A percentile compares a stretch with the other conserved stretches of the same genome.
Evolutionary conservation across 2,113 vertebrate species (phyloP).

Genomic region (Bubo blakistoni): DNA sequence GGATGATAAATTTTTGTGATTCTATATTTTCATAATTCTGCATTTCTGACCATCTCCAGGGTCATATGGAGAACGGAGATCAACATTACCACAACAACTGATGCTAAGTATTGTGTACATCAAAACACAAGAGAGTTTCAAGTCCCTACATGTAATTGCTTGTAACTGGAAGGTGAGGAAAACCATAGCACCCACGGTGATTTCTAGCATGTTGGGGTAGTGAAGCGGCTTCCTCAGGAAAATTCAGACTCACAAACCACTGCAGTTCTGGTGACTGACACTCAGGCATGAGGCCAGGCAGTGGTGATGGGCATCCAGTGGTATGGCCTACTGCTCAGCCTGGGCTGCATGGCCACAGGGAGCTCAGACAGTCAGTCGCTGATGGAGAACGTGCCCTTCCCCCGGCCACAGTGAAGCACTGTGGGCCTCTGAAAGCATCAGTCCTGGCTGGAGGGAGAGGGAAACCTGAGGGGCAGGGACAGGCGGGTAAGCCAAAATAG

Average conservation of each 20-base stretch:
- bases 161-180: background rate
- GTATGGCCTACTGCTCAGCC: background rate
- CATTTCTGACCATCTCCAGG: background rate
- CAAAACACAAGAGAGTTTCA: background rate
- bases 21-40: background rate
- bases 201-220: background rate
- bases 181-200: rapidly evolving
- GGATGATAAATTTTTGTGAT: background rate
- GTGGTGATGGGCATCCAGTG: background rate
- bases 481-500: background rate
- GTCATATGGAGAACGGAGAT: rapidly evolving
- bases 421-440: background rate
- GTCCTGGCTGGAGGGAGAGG: background rate
- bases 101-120: background rate
- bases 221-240: background rate
- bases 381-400: background rate
- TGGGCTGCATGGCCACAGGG: background rate
- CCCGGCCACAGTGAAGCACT: background rate
- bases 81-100: background rate
- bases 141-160: background rate
- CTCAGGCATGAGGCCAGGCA: background rate
- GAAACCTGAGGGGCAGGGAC: background rate
- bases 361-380: rapidly evolving
- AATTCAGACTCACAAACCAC: background rate
- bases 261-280: background rate